Base-by-base conservation (phyloP, 2,797 vertebrate genomes). In the Enteromius treurensis region DNA sequence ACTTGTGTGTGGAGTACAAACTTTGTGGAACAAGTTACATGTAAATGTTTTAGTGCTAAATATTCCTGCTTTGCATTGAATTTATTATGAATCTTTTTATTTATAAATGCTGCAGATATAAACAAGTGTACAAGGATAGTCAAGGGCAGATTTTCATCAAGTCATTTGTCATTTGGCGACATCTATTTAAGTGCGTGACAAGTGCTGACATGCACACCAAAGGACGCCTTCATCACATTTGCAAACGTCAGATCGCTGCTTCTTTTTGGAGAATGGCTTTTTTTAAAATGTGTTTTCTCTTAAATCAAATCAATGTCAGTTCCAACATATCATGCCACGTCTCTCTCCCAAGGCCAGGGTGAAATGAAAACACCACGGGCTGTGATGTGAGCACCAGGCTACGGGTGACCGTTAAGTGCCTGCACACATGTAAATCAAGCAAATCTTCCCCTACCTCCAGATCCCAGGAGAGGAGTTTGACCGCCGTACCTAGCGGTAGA, bases 371-470 rank as follows among this genome's bases (percentile, higher is more conserved):
- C 68, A 47, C 75, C 80, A 69, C 67, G 79, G 79, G 51, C 64
- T 65, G 85, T 88, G 91, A 91, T 88, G 89, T 86, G 88, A 90
- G 90, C 85, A 62, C 37, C 11, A 55, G n/a, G 62, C 83, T 89
- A 88, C 83, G 82, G 90, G 87, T 88, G 90, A 92, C 94, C 88
- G 88, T 91, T 93, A 92, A 93, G 92, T 92, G 89, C 90, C 90
- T 85, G 90, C 88, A 89, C 88, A 85, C 91, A 91, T 90, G 93
- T 93, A 94, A 95, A 94, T 95, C 92, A 93, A 92, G 91, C 89
- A 91, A 89, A 92, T 93, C 92, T 91, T 88, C 83, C 85, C 92
- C 90, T 91, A 89, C 86, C 86, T 90, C 17, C 60, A 80, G 64
- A 82, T 92, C 93, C 93, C 84, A 77, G 89, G 92, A 92, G 92